Base-by-base conservation (phyloP, 2,113 vertebrate genomes). In the Daubentonia madagascariensis region DNA sequence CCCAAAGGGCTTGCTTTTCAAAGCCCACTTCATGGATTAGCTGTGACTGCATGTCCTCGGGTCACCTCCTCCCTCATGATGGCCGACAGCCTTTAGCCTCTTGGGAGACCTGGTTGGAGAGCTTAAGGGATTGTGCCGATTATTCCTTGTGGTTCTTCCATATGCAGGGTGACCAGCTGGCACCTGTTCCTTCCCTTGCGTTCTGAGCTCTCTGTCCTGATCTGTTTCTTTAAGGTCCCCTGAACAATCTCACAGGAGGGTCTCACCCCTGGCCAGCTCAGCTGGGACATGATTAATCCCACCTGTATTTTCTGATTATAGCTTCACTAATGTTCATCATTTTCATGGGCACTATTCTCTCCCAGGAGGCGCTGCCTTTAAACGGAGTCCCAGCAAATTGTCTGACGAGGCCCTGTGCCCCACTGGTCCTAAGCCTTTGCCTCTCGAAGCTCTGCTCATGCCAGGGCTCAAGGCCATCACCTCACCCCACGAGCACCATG, bases 131-230 rank as follows among this genome's bases (percentile, higher is more conserved):
- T 25, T 30, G 14, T 17, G 63, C 32, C 1, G 13, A 16, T 35
- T 35, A 35, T 67, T 67, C 32, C 7, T 67, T 32, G 43, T 4
- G 20, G 43, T 20, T 59, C 52, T 14, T 52, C 25, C 40, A 9
- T 40, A 28, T 14, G 40, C 22, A 11, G n/a, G 14, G 16, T 40
- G 11, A 40, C 28, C 50, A 3, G 1, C 0, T 8, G 30, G 16
- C 20, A 7, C 32, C 4, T 78, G 22, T 9, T 10, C 45, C 28
- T 80, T 30, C 67, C 79, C 16, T 48, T 23, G 16, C 68, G 9
- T 43, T 25, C 52, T 35, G 63, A 45, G 43, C 22, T 12, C 4
- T 30, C 12, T 45, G 25, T 14, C 61, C 50, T 20, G 25, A 73
- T 12, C 50, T 28, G 7, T 43, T 17, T 65, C 40, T 52, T 20